Conservation (phyloP, 2,797 vertebrate genomes). For the Decapterus maruadsi region DNA sequence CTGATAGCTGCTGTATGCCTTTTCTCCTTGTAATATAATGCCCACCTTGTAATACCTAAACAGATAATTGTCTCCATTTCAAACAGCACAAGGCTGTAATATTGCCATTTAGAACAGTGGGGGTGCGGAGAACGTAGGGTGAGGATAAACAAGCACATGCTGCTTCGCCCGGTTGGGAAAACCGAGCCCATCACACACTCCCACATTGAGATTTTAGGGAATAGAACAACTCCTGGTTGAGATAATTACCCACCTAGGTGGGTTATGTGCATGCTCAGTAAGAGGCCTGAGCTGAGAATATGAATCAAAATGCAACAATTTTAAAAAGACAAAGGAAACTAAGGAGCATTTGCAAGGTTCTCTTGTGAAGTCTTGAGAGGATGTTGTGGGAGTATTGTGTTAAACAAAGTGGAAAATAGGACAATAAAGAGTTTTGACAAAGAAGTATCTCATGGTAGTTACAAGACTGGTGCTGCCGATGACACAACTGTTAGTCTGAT, state of each 20-base stretch:
- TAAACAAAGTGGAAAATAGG: slow-evolving; percentile 48
- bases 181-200: slow-evolving; percentile 78
- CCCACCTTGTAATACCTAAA: slow-evolving; percentile 84
- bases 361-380: slow-evolving; percentile 32
- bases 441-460: slow-evolving; percentile 28
- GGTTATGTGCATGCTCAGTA: slow-evolving; percentile 77
- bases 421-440: slow-evolving; percentile 63
- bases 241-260: slow-evolving; percentile 84
- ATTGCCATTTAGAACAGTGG: slow-evolving; percentile 83
- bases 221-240: slow-evolving; percentile 79
- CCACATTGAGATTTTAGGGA: slow-evolving; percentile 79
- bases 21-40: slow-evolving; percentile 76
- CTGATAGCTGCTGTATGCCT: slow-evolving; percentile 74
- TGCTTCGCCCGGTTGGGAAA: slow-evolving; percentile 74
- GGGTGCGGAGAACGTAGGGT: slow-evolving; percentile 74
- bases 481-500: slow-evolving; percentile 13
- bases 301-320: slow-evolving; percentile 80
- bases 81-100: slow-evolving; percentile 83
- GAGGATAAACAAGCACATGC: slow-evolving; percentile 83
- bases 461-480: slow-evolving; percentile 20
- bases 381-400: slow-evolving; percentile 35
- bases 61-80: slow-evolving; percentile 87
- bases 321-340: slow-evolving; percentile 69
- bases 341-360: slow-evolving; percentile 59
- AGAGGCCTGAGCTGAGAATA: slow-evolving; percentile 67